These are phyloP conservation scores for Ctenopoma multispine DNA, from an alignment of 2,797 vertebrate species.

Conservation along the genomic window DNA sequence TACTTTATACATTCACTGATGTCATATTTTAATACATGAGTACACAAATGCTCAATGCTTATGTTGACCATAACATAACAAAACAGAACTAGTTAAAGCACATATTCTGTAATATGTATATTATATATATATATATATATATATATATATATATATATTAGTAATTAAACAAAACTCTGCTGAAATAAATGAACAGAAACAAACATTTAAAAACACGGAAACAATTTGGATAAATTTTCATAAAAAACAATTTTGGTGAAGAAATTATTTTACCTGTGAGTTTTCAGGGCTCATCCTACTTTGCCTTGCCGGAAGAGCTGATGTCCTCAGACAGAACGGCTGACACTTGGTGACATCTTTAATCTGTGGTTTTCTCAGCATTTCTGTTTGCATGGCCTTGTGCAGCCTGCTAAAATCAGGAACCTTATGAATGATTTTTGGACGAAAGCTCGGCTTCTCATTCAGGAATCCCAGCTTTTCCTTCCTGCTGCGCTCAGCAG, in stretches of 20 bases:
- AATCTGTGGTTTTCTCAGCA: conserved; percentile 75
- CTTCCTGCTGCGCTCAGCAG: conserved; percentile 82
- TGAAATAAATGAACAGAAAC: neutral
- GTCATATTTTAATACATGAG: neutral
- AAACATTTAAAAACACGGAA: neutral
- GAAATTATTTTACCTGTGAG: conserved; percentile 75
- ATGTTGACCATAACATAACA: neutral
- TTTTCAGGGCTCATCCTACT: conserved; percentile 67
- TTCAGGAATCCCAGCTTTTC: conserved; percentile 88
- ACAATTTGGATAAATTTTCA: neutral
- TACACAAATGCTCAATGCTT: neutral
- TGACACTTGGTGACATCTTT: conserved; percentile 87
- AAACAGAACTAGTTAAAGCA: too few relatives aligned
- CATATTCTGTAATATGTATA: too few relatives aligned
- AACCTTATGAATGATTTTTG: conserved; percentile 86
- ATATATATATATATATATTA: too few relatives aligned
- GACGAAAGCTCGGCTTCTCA: conserved; percentile 88
- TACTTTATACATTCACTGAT: neutral
- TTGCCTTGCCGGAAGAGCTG: conserved; percentile 77
- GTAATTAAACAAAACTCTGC: conserved; percentile 5
- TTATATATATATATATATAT: too few relatives aligned
- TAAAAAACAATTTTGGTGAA: conserved; percentile 5
- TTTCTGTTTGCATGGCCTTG: conserved; percentile 87
- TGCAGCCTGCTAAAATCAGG: conserved; percentile 91
- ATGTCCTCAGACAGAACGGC: conserved; percentile 91